Evolutionary conservation across 2,113 vertebrate genomes (phyloP), one percentile per base, ranked within the genome.

Genomic region (Ophiodon elongatus): DNA sequence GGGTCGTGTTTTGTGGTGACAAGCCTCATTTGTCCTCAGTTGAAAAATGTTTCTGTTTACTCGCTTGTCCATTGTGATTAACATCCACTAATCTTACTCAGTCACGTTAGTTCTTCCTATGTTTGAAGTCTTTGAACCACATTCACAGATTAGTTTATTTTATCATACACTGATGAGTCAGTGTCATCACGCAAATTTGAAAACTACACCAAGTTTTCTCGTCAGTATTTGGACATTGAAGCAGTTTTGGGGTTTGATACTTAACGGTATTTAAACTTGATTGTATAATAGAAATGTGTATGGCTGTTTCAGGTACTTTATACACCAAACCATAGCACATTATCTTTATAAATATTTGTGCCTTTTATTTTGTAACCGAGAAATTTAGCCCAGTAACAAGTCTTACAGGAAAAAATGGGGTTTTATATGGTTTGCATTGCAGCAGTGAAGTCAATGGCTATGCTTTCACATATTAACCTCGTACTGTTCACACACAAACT

Each of bases 21-120:
- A 90, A 88, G 74, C 73, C 70, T 76, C 80, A 76, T 90, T 92
- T 91, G 85, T 90, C 72, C 66, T 71, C 67, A 45, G 54, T 41
- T 80, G 50, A 72, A 71, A 83, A 76, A 57, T 73, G 23, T 57
- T 70, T 47, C 59, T 84, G 65, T 86, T 85, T 89, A 77, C 71
- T 50, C 1, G 8, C 70, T 66, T 67, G 41, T 56, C 25, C 25
- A n/a, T 23, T 64, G 47, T 35, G 70, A 78, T 57, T n/a, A 78
- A 63, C 63, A 70, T 35, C 47, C 60, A 43, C 81, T 73, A 69
- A 86, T 80, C 77, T 66, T 54, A 9, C 52, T 74, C 14, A 77
- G 72, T 69, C 50, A 82, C 21, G 8, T 79, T 62, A 62, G 37
- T 39, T 17, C 25, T 62, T 73, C 70, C 37, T 35, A 25, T 73